Percentiles rank a stretch among this genome's conserved stretches.
Evolutionary conservation across 1,140 invertebrate genomes (phyloP).

Genomic region (Phortica variegata): DNA sequence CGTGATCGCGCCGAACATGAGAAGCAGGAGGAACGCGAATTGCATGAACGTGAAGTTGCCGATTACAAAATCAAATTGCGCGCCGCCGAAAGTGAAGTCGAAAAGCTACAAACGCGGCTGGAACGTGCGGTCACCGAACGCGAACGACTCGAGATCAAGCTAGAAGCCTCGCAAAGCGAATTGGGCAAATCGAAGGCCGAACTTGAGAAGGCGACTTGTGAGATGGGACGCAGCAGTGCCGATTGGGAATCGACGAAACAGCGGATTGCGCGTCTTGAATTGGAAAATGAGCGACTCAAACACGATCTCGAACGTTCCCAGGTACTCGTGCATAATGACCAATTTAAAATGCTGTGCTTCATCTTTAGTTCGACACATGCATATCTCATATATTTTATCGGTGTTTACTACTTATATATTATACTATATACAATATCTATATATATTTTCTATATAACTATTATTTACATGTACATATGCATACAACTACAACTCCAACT

Average conservation of each 20-base stretch:
- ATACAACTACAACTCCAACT: constrained; percentile 21
- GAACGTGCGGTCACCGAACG: constrained; percentile 87
- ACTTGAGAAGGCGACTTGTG: constrained; percentile 84
- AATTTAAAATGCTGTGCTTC: constrained; percentile 16
- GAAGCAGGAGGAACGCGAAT: constrained; percentile 90
- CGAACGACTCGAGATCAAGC: constrained; percentile 83
- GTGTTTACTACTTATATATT: too few species aligned
- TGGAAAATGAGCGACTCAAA: constrained; percentile 86
- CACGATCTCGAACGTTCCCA: constrained; percentile 80
- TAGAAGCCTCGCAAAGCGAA: constrained; percentile 90
- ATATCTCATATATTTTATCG: constrained; percentile 3
- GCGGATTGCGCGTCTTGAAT: constrained; percentile 77
- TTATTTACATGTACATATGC: constrained; percentile 50
- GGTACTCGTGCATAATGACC: constrained; percentile 54
- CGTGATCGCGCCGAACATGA: constrained; percentile 95
- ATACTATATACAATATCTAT: constrained; percentile 1
- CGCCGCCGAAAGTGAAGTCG: constrained; percentile 84
- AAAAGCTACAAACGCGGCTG: constrained; percentile 82
- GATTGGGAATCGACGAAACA: constrained; percentile 90
- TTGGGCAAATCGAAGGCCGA: constrained; percentile 92
- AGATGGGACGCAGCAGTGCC: constrained; percentile 81
- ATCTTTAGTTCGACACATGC: constrained; percentile 7
- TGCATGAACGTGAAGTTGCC: constrained; percentile 89
- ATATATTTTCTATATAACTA: constrained; percentile 29
- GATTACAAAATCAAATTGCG: constrained; percentile 95